These are phyloP conservation scores for Tachysurus fulvidraco DNA, from an alignment of 2,113 vertebrate genomes.

Conservation along the genomic window DNA sequence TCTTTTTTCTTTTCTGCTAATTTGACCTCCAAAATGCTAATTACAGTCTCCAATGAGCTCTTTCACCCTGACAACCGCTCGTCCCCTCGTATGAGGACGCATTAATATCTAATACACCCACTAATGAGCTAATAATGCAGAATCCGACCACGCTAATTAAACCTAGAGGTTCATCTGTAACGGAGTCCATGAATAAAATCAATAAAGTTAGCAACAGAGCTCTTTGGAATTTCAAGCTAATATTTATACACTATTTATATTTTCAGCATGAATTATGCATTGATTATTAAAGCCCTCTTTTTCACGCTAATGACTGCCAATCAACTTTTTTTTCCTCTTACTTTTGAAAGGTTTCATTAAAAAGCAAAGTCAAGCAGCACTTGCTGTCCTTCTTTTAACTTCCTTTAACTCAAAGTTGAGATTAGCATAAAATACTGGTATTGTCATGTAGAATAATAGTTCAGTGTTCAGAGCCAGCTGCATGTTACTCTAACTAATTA, in stretches of 20 bases:
- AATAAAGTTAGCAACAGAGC: slow-evolving; percentile 59
- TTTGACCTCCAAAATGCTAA: slow-evolving; percentile 51
- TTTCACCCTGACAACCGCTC: slow-evolving; percentile 53
- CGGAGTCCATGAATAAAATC: slow-evolving; percentile 66
- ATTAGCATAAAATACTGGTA: background rate
- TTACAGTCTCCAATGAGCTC: slow-evolving; percentile 58
- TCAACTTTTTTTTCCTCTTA: slow-evolving; percentile 27
- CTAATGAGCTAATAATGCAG: slow-evolving; percentile 64
- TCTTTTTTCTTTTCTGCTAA: background rate
- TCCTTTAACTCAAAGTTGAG: background rate
- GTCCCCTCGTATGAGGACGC: slow-evolving; percentile 43
- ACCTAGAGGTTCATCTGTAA: slow-evolving; percentile 61
- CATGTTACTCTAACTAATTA: background rate
- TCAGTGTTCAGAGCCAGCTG: background rate
- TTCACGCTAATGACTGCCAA: slow-evolving; percentile 51
- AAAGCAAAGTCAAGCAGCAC: slow-evolving; percentile 5
- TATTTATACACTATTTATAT: slow-evolving; percentile 26
- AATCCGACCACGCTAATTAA: slow-evolving; percentile 64
- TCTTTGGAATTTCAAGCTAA: slow-evolving; percentile 43
- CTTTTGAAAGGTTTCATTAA: background rate
- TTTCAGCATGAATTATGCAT: slow-evolving; percentile 45
- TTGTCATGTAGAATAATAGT: background rate
- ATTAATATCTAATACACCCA: slow-evolving; percentile 48
- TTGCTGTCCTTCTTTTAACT: slow-evolving; percentile 1
- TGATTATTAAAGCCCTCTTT: slow-evolving; percentile 7